These are phyloP conservation scores for Pinctada fucata DNA, from an alignment of 2,888 invertebrate genomes.

Conservation along the genomic window DNA sequence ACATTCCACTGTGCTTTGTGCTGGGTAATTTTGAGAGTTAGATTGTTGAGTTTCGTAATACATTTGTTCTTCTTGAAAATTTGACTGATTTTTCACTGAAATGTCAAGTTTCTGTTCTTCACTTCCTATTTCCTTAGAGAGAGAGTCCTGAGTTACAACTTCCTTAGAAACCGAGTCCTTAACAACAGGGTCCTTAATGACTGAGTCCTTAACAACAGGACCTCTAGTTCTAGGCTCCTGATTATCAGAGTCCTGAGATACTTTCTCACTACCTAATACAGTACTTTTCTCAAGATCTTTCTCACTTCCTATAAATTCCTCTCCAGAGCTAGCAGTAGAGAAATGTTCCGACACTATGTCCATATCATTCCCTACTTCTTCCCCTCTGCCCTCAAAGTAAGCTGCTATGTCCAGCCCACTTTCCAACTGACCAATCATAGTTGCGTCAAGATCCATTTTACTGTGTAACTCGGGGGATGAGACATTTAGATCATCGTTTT, in stretches of 20 bases:
- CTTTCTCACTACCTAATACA: background rate
- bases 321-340: background rate
- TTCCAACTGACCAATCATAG: background rate
- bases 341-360: conserved; percentile 23
- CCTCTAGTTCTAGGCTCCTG: background rate
- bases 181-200: background rate
- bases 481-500: too few relatives aligned
- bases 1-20: too few relatives aligned
- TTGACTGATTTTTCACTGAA: too few relatives aligned
- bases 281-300: background rate
- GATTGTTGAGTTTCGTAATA: background rate
- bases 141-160: background rate
- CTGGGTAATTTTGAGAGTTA: background rate
- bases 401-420: background rate
- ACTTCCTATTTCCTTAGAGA: background rate
- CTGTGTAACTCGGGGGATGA: background rate
- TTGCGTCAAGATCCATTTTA: background rate
- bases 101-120: background rate
- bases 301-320: background rate
- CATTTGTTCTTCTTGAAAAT: too few relatives aligned
- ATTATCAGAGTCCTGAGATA: conserved; percentile 16
- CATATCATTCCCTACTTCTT: background rate
- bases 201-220: background rate
- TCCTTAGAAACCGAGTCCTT: background rate
- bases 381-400: background rate